Conservation (phyloP, 1,140 invertebrate species). For the Philotrypesis tridentata region DNA sequence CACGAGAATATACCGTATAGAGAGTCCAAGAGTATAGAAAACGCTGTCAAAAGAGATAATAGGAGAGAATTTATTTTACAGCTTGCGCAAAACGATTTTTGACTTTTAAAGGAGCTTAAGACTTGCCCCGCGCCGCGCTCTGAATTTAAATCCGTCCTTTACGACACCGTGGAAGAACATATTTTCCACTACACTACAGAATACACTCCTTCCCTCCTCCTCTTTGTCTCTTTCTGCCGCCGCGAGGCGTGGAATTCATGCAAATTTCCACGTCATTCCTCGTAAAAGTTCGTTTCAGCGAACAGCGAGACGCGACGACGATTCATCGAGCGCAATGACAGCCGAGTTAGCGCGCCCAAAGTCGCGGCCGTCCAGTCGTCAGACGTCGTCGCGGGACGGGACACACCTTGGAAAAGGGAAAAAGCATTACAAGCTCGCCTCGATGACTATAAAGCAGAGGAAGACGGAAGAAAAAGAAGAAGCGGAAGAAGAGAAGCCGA, state of each 20-base stretch:
- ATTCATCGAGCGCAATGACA: neutral
- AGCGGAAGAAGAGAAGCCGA: too few species aligned
- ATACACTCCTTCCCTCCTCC: neutral
- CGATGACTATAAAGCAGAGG: too few species aligned
- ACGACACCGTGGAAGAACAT: neutral
- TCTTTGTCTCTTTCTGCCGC: too few species aligned
- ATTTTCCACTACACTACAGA: slow-evolving; percentile 3
- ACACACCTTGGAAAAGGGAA: neutral
- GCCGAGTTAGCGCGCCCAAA: too few species aligned
- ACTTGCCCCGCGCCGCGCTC: neutral
- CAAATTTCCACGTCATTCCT: slow-evolving; percentile 15
- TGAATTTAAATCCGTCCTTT: neutral
- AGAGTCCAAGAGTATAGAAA: too few species aligned
- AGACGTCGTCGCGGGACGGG: too few species aligned
- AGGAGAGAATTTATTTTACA: too few species aligned
- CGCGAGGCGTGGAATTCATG: neutral
- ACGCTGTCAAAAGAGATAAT: too few species aligned
- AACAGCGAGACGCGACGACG: neutral
- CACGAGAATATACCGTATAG: too few species aligned
- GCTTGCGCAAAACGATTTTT: neutral
- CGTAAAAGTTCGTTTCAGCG: slow-evolving; percentile 2
- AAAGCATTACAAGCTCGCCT: neutral
- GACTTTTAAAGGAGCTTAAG: neutral
- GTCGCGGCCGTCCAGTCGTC: too few species aligned
- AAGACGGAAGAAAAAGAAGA: neutral